Evolutionary conservation across 2,113 vertebrate genomes (phyloP).

Genomic region (Eudyptes chrysolophus): DNA sequence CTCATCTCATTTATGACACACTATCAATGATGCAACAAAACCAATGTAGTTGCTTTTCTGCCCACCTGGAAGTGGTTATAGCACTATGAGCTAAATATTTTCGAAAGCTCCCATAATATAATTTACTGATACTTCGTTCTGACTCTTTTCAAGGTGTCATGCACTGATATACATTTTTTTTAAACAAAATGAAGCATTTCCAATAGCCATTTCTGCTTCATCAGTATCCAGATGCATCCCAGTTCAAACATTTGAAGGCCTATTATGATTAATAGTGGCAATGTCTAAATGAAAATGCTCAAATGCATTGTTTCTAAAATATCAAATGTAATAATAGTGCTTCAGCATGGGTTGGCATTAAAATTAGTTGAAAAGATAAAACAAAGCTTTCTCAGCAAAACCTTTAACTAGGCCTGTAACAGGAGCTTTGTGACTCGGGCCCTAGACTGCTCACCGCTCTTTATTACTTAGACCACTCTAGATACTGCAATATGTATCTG

Average conservation of each 20-base stretch:
- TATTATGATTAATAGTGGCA: background rate
- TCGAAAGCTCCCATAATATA: background rate
- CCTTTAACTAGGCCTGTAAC: background rate
- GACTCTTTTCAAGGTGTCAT: background rate
- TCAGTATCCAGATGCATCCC: background rate
- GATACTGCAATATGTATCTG: background rate
- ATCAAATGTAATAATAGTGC: background rate
- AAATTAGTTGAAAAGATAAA: background rate
- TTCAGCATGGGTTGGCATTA: background rate
- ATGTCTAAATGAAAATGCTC: background rate
- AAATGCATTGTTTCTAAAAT: background rate
- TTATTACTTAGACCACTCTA: background rate
- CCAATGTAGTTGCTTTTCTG: background rate
- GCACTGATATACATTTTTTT: background rate
- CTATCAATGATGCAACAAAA: background rate
- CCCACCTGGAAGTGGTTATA: background rate
- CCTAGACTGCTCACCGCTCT: background rate
- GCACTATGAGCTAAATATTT: background rate
- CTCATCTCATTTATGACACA: background rate
- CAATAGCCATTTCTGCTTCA: background rate
- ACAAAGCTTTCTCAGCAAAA: background rate
- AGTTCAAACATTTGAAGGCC: background rate
- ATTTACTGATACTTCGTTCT: background rate
- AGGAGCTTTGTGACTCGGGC: background rate
- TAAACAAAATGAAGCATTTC: background rate